Percentiles rank a stretch among this genome's conserved stretches.
Evolutionary conservation across 1,140 invertebrate species (phyloP).

Genomic region (Drosophila littoralis): DNA sequence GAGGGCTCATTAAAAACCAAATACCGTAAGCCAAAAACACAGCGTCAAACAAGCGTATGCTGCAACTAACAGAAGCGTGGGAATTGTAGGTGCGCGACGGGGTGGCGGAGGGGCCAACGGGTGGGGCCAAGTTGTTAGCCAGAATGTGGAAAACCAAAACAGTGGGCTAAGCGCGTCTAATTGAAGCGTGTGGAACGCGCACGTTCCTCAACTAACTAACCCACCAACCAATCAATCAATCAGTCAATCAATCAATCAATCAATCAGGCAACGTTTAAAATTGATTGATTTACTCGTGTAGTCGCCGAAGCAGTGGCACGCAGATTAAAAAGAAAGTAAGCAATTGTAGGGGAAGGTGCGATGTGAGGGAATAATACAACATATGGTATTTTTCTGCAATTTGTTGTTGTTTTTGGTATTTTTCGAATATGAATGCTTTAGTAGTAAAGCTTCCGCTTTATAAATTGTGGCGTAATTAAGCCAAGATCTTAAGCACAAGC

Average conservation of each 20-base stretch:
- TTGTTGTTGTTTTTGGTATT: too few species aligned
- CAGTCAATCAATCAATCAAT: slow-evolving; percentile 28
- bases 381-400: too few species aligned
- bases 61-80: slow-evolving; percentile 13
- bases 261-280: slow-evolving; percentile 32
- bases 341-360: background rate
- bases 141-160: slow-evolving; percentile 15
- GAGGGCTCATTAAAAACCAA: slow-evolving; percentile 54
- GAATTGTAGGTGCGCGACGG: slow-evolving; percentile 4
- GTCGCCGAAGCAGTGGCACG: too few species aligned
- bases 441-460: too few species aligned
- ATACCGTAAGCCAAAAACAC: slow-evolving; percentile 32
- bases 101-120: background rate
- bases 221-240: slow-evolving; percentile 25
- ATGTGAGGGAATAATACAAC: too few species aligned
- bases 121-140: background rate
- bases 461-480: too few species aligned
- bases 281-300: slow-evolving; percentile 45
- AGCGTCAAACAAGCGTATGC: slow-evolving; percentile 19
- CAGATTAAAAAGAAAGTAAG: background rate
- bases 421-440: too few species aligned
- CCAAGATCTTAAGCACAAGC: too few species aligned
- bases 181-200: slow-evolving; percentile 28
- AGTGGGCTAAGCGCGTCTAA: slow-evolving; percentile 30
- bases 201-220: slow-evolving; percentile 11